A percentile compares a stretch with the other conserved stretches of the same genome.
Evolutionary conservation across 2,797 vertebrate genomes (phyloP).

Genomic region (Myripristis murdjan): DNA sequence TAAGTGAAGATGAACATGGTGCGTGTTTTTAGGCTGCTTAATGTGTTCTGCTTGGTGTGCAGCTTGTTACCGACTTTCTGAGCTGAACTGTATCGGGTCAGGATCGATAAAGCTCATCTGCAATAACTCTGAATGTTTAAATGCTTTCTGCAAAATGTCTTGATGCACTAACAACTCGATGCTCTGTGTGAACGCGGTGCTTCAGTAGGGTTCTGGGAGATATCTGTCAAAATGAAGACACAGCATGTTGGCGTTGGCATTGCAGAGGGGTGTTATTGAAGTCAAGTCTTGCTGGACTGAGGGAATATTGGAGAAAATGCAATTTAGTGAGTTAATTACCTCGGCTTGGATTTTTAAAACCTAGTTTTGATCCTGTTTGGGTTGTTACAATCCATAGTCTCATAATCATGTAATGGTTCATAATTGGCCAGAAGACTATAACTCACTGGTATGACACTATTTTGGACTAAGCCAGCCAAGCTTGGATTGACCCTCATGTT

Average conservation of each 20-base stretch:
- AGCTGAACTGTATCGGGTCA: neutral
- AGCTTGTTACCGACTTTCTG: neutral
- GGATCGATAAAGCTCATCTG: neutral
- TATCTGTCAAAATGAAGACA: no score
- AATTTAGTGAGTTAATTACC: slow-evolving; percentile 26
- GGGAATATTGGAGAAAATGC: neutral
- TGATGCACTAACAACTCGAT: neutral
- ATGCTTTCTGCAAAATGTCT: neutral
- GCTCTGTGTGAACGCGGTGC: neutral
- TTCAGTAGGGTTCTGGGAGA: neutral
- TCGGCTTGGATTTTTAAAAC: slow-evolving; percentile 14
- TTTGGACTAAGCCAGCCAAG: slow-evolving; percentile 51
- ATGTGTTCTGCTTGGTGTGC: no score
- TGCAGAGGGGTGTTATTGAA: no score
- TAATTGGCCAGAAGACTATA: slow-evolving; percentile 29
- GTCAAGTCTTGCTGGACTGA: no score
- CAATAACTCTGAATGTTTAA: no score
- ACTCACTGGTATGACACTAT: slow-evolving; percentile 49
- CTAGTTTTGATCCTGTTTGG: no score
- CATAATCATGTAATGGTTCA: slow-evolving; percentile 36
- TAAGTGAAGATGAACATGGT: no score
- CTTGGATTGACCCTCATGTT: slow-evolving; percentile 51
- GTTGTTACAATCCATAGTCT: slow-evolving; percentile 41
- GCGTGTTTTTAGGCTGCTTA: no score
- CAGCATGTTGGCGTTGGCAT: no score